Evolutionary conservation across 2,797 vertebrate species (phyloP).

Genomic region (Microctenopoma stevenorrisi): DNA sequence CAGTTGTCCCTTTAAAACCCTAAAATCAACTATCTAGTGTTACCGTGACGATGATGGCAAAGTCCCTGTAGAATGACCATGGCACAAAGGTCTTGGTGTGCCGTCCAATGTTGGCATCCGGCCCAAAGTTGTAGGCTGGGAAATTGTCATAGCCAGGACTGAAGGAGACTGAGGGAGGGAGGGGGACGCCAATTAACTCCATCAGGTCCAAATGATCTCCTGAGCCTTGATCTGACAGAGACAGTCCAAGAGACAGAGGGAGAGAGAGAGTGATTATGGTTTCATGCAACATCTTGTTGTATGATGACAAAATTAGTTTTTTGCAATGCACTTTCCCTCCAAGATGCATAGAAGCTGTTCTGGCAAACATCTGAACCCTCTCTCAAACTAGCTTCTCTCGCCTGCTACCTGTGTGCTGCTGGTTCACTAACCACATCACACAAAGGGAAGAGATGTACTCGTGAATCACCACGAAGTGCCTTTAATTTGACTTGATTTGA

Average conservation of each 20-base stretch:
- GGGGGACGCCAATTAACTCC: constrained; percentile 89
- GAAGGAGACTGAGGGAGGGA: constrained; percentile 90
- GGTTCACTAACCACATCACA: constrained; percentile 17
- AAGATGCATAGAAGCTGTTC: constrained; percentile 1
- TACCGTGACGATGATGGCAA: constrained; percentile 85
- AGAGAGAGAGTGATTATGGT: not conserved
- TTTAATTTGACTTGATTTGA: constrained; percentile 67
- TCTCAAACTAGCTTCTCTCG: not conserved
- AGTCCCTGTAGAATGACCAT: constrained; percentile 86
- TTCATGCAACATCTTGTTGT: too few relatives aligned
- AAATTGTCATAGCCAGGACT: constrained; percentile 88
- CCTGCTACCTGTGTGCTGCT: constrained; percentile 19
- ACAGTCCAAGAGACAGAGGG: constrained; percentile 15
- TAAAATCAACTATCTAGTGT: constrained; percentile 9
- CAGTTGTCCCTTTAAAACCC: too few relatives aligned
- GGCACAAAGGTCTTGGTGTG: constrained; percentile 87
- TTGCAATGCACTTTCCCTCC: too few relatives aligned
- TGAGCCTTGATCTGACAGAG: constrained; percentile 79
- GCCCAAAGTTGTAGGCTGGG: constrained; percentile 89
- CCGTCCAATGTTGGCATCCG: constrained; percentile 88
- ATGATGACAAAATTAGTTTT: too few relatives aligned
- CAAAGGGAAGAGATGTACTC: constrained; percentile 13
- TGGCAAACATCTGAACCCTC: not conserved
- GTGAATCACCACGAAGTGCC: constrained; percentile 40
- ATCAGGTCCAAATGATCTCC: constrained; percentile 87